These are phyloP conservation scores for Dasysyrphus tricinctus DNA, from an alignment of 2,888 invertebrate genomes.

Conservation along the genomic window DNA sequence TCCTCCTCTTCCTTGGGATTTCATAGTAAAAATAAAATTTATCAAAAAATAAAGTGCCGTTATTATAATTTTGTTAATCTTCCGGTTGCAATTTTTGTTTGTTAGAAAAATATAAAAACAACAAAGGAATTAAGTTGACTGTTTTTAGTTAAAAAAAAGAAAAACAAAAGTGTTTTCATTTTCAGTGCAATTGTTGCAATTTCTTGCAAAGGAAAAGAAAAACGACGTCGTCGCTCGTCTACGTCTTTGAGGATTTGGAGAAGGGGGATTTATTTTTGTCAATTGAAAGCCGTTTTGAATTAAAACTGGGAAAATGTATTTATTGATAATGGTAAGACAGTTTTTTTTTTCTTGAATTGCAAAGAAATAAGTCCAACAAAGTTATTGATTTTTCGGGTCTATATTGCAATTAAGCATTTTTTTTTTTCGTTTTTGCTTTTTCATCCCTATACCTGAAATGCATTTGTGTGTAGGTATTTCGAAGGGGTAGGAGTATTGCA, in stretches of 20 bases:
- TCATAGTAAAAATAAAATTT: constrained; percentile 11
- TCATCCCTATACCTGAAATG: constrained; percentile 43
- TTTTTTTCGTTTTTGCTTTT: background rate
- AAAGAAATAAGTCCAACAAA: constrained; percentile 17
- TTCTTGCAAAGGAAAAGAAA: background rate
- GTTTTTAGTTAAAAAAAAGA: background rate
- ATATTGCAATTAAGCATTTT: constrained; percentile 47
- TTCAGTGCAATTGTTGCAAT: constrained; percentile 20
- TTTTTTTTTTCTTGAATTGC: constrained; percentile 11
- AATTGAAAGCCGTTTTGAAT: constrained; percentile 41
- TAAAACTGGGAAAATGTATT: constrained; percentile 69
- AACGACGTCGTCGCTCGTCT: background rate
- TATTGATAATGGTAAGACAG: constrained; percentile 64
- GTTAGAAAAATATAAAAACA: background rate
- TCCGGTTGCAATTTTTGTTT: constrained; percentile 22
- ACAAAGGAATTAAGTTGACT: background rate
- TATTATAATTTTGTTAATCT: background rate
- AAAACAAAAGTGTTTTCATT: constrained; percentile 1
- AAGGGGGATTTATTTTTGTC: constrained; percentile 24
- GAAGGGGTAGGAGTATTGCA: constrained; percentile 49
- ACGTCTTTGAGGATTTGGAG: constrained; percentile 13
- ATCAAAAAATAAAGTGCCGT: background rate
- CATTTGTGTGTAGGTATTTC: constrained; percentile 49
- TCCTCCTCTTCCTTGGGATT: constrained; percentile 40
- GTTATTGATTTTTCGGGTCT: constrained; percentile 67